These are phyloP conservation scores for Pipistrellus kuhlii DNA, from an alignment of 2,797 vertebrate species.

Conservation along the genomic window DNA sequence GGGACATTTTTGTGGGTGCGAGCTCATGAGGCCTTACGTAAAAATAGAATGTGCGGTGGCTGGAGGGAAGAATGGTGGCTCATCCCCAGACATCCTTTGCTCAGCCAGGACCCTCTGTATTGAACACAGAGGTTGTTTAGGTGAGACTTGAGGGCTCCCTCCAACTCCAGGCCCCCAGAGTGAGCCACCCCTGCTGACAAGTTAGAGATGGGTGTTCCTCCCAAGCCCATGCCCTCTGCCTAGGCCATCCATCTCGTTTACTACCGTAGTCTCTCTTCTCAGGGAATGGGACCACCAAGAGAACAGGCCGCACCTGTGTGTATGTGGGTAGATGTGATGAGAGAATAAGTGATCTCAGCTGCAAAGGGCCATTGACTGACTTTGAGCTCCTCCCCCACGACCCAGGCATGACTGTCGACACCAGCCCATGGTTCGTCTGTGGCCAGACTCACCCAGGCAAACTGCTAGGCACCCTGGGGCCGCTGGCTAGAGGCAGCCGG, in stretches of 20 bases:
- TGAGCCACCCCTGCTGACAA: not conserved
- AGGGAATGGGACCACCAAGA: not conserved
- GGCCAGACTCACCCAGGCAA: not conserved
- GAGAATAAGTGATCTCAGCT: not conserved
- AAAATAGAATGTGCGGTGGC: not conserved
- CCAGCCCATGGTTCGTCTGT: not conserved
- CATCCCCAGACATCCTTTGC: not conserved
- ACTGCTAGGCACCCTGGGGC: not conserved
- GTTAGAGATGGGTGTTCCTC: not conserved
- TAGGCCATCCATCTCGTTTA: not conserved
- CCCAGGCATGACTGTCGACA: rapidly evolving
- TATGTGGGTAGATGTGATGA: not conserved
- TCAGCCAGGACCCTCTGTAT: not conserved
- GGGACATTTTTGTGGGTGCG: not conserved
- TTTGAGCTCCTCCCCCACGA: not conserved
- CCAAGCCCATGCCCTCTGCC: not conserved
- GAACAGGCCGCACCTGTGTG: not conserved
- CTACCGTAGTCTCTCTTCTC: not conserved
- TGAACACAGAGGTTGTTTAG: not conserved
- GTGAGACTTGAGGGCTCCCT: not conserved
- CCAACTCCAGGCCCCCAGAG: not conserved
- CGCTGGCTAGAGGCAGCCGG: not conserved
- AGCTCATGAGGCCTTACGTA: not conserved
- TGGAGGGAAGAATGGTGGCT: not conserved
- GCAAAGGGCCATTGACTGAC: not conserved